Evolutionary conservation across 2,113 vertebrate species (phyloP), one percentile per base, ranked within the genome.

Genomic region (Protobothrops flavoviridis): DNA sequence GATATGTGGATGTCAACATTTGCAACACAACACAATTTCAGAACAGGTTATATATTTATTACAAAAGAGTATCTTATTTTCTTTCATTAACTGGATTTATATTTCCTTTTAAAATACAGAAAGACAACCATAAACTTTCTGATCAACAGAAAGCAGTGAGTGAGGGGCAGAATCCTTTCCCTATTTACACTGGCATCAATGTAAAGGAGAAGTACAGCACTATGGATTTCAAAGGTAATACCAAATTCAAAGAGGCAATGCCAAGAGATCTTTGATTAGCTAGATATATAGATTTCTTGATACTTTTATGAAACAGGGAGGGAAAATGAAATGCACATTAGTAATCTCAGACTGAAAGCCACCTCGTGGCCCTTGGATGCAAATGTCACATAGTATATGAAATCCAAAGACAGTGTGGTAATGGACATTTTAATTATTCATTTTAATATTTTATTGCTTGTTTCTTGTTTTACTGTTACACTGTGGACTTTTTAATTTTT

Each of bases 131-230:
- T 61, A 98, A 96, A 89, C 98, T 99, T 43, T 98, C 98, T 29
- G 98, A 98, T 93, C 98, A 99, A 94, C 97, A 97, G 93, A 93
- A 8, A 92, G 97, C 98, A 90, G 90, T 99, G 89, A 96, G 96
- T 90, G 93, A 17, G 1, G 99, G 98, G 57, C 98, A 99, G 97
- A 99, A 99, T 94, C 98, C 98, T 69, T 93, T 98, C 74, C 98
- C 98, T 21, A 98, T 99, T 88, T 99, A 98, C 94, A 98, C 98
- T 89, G 98, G 98, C 85, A 96, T 99, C 95, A 98, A 98, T 93
- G 97, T 98, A 94, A 99, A 98, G 96, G 96, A 93, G 87, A 97
- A 94, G 91, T 97, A 98, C 10, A 97, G 96, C 53, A 98, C 98
- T 93, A 93, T 97, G 96, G 98, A 98, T 94, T 98, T 98, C 97